Evolutionary conservation across 2,797 vertebrate species (phyloP).

Genomic region (Lycodopsis pacificus): DNA sequence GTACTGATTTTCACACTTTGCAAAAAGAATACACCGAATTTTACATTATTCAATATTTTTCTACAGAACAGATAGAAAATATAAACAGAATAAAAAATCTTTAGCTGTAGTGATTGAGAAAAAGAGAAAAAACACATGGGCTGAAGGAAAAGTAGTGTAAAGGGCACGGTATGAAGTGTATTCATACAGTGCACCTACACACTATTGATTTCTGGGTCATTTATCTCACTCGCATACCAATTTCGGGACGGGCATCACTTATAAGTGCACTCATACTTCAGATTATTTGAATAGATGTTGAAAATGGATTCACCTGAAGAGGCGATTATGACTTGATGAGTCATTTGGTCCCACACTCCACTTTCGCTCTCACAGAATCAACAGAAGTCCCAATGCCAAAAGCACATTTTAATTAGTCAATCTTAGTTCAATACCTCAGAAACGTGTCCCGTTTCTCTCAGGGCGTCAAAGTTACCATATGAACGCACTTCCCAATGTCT

Average conservation of each 20-base stretch:
- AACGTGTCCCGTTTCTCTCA: conserved; percentile 50
- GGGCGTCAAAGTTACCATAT: conserved; percentile 50
- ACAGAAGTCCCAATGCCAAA: conserved; percentile 49
- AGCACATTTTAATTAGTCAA: conserved; percentile 67
- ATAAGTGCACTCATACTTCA: conserved; percentile 13
- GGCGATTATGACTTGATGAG: conserved; percentile 50
- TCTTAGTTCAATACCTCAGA: conserved; percentile 59
- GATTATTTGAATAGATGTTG: conserved; percentile 46
- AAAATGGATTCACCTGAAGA: conserved; percentile 53
- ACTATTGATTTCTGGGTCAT: conserved; percentile 11
- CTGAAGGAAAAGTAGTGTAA: background rate
- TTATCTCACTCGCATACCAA: conserved; percentile 15
- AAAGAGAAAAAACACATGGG: background rate
- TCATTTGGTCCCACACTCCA: conserved; percentile 48
- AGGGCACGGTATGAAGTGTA: background rate
- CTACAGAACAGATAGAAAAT: background rate
- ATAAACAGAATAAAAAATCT: background rate
- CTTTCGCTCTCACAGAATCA: conserved; percentile 48
- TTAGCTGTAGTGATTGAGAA: background rate
- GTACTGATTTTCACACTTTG: background rate
- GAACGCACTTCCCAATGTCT: conserved; percentile 57
- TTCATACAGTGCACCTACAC: background rate
- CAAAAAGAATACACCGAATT: background rate
- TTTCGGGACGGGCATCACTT: conserved; percentile 33
- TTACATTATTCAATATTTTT: background rate